Evolutionary conservation across 2,113 vertebrate genomes (phyloP).

Genomic region (Riparia riparia): DNA sequence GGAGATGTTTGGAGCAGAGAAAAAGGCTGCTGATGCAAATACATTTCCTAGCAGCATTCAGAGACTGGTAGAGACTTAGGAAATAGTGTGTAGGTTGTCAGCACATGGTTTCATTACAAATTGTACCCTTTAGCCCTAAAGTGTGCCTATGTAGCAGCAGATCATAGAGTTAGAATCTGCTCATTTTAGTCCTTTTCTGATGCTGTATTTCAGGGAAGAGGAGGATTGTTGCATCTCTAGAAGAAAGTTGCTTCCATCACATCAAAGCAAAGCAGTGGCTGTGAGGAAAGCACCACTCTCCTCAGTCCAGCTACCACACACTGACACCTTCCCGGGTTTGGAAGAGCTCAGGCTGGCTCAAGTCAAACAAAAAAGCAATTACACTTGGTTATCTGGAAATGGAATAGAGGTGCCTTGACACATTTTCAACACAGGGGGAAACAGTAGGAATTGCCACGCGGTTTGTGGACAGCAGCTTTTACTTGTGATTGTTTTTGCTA

Average conservation of each 20-base stretch:
- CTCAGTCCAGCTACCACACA: background rate
- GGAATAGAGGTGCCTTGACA: background rate
- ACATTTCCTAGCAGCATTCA: slow-evolving; percentile 40
- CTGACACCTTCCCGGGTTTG: background rate
- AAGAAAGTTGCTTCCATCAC: slow-evolving; percentile 53
- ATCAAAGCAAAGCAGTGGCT: background rate
- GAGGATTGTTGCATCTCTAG: background rate
- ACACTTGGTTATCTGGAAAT: background rate
- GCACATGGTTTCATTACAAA: slow-evolving; percentile 67
- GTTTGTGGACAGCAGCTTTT: background rate
- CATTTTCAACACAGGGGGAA: background rate
- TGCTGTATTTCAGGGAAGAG: background rate
- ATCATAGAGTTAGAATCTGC: background rate
- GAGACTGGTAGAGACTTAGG: slow-evolving; percentile 32
- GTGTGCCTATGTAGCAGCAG: slow-evolving; percentile 33
- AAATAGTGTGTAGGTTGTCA: slow-evolving; percentile 33
- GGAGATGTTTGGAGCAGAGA: background rate
- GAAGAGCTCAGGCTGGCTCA: background rate
- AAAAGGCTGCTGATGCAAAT: slow-evolving; percentile 35
- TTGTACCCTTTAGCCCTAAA: slow-evolving; percentile 32
- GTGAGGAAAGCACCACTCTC: background rate
- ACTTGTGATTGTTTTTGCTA: background rate
- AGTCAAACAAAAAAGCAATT: background rate
- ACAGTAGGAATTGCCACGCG: background rate
- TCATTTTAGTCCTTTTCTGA: slow-evolving; percentile 27